phyloP scores from a whole-genome alignment of 2,888 invertebrate species.

The Eupithecia vulgata region DNA sequence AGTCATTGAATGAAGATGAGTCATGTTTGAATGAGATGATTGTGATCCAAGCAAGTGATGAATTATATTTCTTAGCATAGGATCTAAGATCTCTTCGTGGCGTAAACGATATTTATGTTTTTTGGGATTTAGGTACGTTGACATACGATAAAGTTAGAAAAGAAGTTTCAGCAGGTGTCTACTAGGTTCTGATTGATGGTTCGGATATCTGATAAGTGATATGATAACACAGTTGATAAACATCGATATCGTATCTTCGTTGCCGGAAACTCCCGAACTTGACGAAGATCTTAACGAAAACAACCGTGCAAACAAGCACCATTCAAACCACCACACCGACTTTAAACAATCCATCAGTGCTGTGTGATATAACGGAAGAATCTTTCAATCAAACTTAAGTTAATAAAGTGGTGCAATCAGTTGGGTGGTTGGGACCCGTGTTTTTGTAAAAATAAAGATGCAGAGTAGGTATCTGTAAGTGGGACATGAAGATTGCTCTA shows the following conservation, averaged over 20 bases:
- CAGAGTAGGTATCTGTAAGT: background rate
- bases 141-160: background rate
- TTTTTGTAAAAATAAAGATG: background rate
- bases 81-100: background rate
- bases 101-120: background rate
- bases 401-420: background rate
- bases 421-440: background rate
- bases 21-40: conserved; percentile 8
- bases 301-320: background rate
- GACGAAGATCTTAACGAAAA: background rate
- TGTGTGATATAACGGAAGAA: background rate
- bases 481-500: conserved; percentile 24
- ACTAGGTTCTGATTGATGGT: conserved; percentile 2
- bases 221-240: background rate
- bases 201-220: background rate
- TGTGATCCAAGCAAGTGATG: background rate
- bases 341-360: background rate
- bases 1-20: conserved; percentile 3
- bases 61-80: background rate
- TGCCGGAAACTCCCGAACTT: conserved; percentile 10
- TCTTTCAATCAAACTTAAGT: background rate
- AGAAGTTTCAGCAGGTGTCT: background rate
- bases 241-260: conserved; percentile 15
- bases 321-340: background rate
- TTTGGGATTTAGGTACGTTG: background rate